Evolutionary conservation across 2,797 vertebrate species (phyloP).

Genomic region (Pseudomugil tenellus): DNA sequence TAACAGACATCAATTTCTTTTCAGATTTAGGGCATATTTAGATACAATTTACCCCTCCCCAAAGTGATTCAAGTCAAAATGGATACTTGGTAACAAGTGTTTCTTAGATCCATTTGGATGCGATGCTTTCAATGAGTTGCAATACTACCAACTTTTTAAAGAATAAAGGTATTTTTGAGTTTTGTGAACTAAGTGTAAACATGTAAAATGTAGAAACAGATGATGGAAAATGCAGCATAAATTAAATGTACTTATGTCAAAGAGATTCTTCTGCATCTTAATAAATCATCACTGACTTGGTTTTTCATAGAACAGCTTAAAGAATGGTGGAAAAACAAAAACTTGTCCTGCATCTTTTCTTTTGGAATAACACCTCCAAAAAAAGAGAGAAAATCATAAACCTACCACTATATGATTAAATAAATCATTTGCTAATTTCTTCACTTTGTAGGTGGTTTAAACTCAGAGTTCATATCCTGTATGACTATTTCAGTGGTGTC

Average conservation of each 20-base stretch:
- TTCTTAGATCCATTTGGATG: constrained; percentile 11
- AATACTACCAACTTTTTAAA: constrained; percentile 8
- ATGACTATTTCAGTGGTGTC: constrained; percentile 29
- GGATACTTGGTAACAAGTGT: constrained; percentile 21
- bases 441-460: constrained; percentile 16
- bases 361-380: constrained; percentile 22
- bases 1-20: not conserved
- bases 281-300: constrained; percentile 20
- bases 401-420: constrained; percentile 7
- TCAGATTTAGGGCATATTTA: not conserved
- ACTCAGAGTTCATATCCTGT: constrained; percentile 37
- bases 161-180: constrained; percentile 9
- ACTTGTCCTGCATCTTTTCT: not conserved
- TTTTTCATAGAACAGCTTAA: constrained; percentile 29
- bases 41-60: not conserved
- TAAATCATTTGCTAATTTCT: constrained; percentile 7
- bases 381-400: not conserved
- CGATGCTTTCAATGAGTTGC: constrained; percentile 4
- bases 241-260: not conserved
- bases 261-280: constrained; percentile 8
- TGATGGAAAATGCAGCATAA: constrained; percentile 1
- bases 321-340: constrained; percentile 2
- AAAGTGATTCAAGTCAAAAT: constrained; percentile 2
- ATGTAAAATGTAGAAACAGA: not conserved
- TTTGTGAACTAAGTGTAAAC: not conserved